These are phyloP conservation scores for Magallana ariakensis DNA, from an alignment of 1,140 invertebrate species.

Conservation along the genomic window DNA sequence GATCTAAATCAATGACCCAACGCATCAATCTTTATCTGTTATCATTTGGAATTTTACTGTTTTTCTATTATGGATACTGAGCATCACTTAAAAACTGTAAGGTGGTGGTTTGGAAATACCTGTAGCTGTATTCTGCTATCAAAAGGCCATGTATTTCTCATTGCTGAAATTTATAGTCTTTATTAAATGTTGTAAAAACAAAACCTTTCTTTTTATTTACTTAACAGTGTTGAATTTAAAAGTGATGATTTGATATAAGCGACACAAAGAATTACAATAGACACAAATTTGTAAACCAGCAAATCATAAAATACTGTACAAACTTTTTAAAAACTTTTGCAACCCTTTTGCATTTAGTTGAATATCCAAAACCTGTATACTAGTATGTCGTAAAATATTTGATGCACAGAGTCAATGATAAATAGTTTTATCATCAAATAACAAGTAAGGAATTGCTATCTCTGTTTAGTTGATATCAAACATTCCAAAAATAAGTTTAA, in stretches of 20 bases:
- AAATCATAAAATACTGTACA: conserved; percentile 21
- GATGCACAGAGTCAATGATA: too few relatives aligned
- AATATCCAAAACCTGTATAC: neutral
- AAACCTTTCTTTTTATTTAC: neutral
- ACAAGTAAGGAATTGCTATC: too few relatives aligned
- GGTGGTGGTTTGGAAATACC: neutral
- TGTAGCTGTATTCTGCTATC: neutral
- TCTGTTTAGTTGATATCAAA: too few relatives aligned
- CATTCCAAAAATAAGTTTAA: too few relatives aligned
- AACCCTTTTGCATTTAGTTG: conserved; percentile 43
- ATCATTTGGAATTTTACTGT: neutral
- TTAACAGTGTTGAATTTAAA: neutral
- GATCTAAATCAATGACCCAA: neutral
- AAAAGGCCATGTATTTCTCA: neutral
- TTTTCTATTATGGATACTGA: neutral
- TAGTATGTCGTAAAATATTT: too few relatives aligned
- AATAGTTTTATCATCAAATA: too few relatives aligned
- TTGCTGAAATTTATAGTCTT: neutral
- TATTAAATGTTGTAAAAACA: neutral
- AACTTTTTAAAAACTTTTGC: conserved; percentile 12
- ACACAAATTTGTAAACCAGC: neutral
- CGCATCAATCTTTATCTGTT: neutral
- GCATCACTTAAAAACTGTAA: neutral
- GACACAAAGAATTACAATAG: conserved; percentile 11
- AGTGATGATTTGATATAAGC: neutral